These are phyloP conservation scores for Lepisosteus osseus DNA, from an alignment of 2,113 vertebrate species.

Conservation along the genomic window DNA sequence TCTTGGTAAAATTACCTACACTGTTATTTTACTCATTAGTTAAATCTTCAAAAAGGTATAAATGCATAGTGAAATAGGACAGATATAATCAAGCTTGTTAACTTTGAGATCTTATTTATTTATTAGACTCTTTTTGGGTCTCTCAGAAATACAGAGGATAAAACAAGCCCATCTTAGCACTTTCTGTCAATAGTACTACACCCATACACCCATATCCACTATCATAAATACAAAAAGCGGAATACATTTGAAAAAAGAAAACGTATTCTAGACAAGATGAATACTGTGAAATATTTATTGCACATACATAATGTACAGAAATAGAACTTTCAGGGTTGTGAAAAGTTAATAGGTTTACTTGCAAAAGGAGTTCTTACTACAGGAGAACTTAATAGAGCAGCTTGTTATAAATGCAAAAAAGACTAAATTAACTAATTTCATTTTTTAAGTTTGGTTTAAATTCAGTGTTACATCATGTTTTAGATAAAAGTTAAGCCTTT, in stretches of 20 bases:
- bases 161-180: slow-evolving; percentile 6
- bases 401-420: no score
- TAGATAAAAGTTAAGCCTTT: no score
- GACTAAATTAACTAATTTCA: no score
- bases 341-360: not conserved
- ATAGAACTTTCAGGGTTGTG: no score
- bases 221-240: slow-evolving; percentile 1
- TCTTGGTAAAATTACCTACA: no score
- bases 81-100: not conserved
- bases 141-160: not conserved
- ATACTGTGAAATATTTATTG: not conserved
- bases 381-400: no score
- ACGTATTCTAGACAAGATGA: not conserved
- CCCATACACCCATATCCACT: not conserved
- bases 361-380: no score
- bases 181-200: not conserved
- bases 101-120: not conserved
- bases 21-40: no score
- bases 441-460: no score
- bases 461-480: no score
- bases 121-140: not conserved
- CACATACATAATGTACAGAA: slow-evolving; percentile 2
- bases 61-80: no score
- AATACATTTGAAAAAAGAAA: slow-evolving; percentile 12
- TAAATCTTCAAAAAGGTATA: no score